Base-by-base conservation (phyloP, 2,797 vertebrate species). In the Parauchenoglanis ngamensis region DNA sequence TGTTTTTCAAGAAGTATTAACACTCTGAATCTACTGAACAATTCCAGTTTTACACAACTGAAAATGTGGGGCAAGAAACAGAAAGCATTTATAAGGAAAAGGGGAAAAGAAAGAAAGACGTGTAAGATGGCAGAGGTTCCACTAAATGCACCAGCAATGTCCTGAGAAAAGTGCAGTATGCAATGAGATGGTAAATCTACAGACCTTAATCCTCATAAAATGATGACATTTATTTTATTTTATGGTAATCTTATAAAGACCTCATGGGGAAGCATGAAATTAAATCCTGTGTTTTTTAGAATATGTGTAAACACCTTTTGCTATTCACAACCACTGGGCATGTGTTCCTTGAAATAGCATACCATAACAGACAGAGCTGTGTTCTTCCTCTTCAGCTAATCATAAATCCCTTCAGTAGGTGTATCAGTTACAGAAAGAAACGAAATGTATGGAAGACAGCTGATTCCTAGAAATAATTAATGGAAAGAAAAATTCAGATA, bases 1-100 rank as follows among this genome's bases (percentile, higher is more conserved):
- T 35, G 3, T 28, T 40, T 80, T 19, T 57, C 13, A 59, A n/a
- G 31, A 68, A 70, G 23, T 12, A 44, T 56, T 68, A 80, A 23
- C 31, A 28, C 63, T 44, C 76, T 13, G 21, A 85, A 85, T 79
- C 63, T 68, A 46, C 21, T 78, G 61, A 85, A 85, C 54, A 54
- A n/a, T 85, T 21, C 46, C 59, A 11, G 40, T 19, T 77, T 73
- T 76, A 75, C 83, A 44, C 54, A 52, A 56, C 49, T 68, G n/a
- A 59, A 70, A 72, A 49, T 35, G 19, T 52, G 44, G 46, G 57
- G 19, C 63, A 86, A 28, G 8, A 35, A 67, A 67, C 63, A 83
- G 72, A 31, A 35, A n/a, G 28, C n/a, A n/a, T 80, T 61, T 31
- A 61, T n/a, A 19, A 2, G n/a, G n/a, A n/a, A n/a, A n/a, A n/a